Evolutionary conservation across 2,113 vertebrate genomes (phyloP).

Genomic region (Otocyon megalotis): DNA sequence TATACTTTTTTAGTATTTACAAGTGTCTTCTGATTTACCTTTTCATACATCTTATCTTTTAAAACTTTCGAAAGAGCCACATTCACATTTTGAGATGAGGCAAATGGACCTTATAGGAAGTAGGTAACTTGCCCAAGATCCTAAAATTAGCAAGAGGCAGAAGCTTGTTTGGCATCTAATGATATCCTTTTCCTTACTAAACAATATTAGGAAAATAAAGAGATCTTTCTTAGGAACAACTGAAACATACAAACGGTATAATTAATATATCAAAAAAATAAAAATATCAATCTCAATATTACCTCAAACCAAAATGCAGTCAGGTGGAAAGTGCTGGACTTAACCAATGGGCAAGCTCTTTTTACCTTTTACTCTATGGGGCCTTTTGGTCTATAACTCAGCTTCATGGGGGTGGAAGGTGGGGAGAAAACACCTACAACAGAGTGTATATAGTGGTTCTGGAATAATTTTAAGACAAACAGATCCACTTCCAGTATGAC

Average conservation of each 20-base stretch:
- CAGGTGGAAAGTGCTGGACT: background rate
- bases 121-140: background rate
- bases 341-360: background rate
- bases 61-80: background rate
- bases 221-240: background rate
- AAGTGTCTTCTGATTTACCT: background rate
- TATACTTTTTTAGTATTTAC: background rate
- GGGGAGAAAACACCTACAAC: accelerated
- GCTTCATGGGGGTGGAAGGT: background rate
- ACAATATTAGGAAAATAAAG: background rate
- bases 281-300: background rate
- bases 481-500: background rate
- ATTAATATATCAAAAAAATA: background rate
- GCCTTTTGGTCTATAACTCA: background rate
- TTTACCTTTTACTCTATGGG: background rate
- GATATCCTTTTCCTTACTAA: background rate
- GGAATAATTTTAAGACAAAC: background rate
- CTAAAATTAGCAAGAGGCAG: conserved; percentile 29
- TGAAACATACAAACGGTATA: background rate
- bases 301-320: background rate
- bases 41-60: background rate
- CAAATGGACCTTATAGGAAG: background rate
- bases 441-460: background rate
- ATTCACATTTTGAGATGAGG: background rate
- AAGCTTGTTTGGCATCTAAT: background rate